Conservation (phyloP, 2,888 invertebrate genomes). For the Hydroisotoma schaefferi region DNA sequence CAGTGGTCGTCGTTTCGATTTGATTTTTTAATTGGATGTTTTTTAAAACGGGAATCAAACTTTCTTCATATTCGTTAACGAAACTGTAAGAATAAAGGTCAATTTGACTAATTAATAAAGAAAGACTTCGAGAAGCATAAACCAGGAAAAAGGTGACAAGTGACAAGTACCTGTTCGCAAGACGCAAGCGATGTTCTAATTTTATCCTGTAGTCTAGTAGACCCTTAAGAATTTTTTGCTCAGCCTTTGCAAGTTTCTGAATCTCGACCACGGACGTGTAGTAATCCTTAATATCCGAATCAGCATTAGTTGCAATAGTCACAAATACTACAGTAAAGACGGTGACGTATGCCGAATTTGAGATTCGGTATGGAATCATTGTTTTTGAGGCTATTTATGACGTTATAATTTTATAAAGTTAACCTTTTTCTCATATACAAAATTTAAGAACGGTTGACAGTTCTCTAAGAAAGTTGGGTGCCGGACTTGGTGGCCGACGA, state of each 20-base stretch:
- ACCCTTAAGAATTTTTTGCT: slow-evolving; percentile 36
- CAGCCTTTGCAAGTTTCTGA: slow-evolving; percentile 38
- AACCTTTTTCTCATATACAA: too few relatives aligned
- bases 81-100: slow-evolving; percentile 27
- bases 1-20: not conserved
- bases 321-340: too few relatives aligned
- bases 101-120: not conserved
- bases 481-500: too few relatives aligned
- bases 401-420: too few relatives aligned
- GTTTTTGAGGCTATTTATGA: too few relatives aligned
- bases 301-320: too few relatives aligned
- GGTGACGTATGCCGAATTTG: too few relatives aligned
- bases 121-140: not conserved
- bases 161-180: slow-evolving; percentile 28
- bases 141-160: not conserved
- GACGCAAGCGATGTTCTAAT: slow-evolving; percentile 27
- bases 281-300: too few relatives aligned
- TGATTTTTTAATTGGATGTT: not conserved
- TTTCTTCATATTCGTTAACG: slow-evolving; percentile 40
- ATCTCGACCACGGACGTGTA: slow-evolving; percentile 43
- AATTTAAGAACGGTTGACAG: too few relatives aligned
- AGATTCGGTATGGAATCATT: too few relatives aligned
- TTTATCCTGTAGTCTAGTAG: slow-evolving; percentile 29
- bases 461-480: too few relatives aligned
- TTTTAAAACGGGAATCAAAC: slow-evolving; percentile 26